These are phyloP conservation scores for Vireo altiloquus DNA, from an alignment of 2,113 vertebrate species.

Conservation along the genomic window DNA sequence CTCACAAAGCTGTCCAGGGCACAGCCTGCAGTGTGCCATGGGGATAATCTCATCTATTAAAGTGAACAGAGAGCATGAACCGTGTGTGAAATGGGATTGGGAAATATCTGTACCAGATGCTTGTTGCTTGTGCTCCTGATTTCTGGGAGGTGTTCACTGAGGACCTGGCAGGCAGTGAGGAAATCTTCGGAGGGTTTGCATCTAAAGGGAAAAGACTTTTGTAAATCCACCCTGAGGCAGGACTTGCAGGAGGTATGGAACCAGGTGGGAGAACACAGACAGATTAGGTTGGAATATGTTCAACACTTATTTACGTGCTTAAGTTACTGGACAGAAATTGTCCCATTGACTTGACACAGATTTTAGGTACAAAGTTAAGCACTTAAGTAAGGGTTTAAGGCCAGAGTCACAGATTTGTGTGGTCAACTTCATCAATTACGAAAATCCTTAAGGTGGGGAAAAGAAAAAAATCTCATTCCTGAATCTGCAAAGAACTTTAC, in stretches of 20 bases:
- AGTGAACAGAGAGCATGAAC: not conserved
- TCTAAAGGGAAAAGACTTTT: constrained; percentile 66
- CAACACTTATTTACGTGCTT: not conserved
- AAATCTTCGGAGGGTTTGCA: constrained; percentile 84
- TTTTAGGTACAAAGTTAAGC: not conserved
- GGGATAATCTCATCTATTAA: not conserved
- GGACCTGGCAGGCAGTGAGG: constrained; percentile 79
- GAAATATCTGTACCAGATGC: constrained; percentile 81
- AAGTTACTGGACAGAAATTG: not conserved
- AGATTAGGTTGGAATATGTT: not conserved
- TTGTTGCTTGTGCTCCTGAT: constrained; percentile 76
- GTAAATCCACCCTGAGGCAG: not conserved
- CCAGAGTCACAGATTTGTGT: not conserved
- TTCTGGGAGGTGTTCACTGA: constrained; percentile 85
- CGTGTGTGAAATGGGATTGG: not conserved
- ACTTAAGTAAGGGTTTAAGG: not conserved
- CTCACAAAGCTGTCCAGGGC: not conserved
- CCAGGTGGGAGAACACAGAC: not conserved
- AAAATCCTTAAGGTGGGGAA: not conserved
- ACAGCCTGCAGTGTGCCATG: not conserved
- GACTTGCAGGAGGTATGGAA: not conserved
- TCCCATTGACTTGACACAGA: not conserved
- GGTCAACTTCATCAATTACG: not conserved
- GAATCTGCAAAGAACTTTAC: not conserved
- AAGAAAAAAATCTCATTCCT: not conserved